Base-by-base conservation (phyloP, 1,140 invertebrate species). In the Heliconius nattereri region DNA sequence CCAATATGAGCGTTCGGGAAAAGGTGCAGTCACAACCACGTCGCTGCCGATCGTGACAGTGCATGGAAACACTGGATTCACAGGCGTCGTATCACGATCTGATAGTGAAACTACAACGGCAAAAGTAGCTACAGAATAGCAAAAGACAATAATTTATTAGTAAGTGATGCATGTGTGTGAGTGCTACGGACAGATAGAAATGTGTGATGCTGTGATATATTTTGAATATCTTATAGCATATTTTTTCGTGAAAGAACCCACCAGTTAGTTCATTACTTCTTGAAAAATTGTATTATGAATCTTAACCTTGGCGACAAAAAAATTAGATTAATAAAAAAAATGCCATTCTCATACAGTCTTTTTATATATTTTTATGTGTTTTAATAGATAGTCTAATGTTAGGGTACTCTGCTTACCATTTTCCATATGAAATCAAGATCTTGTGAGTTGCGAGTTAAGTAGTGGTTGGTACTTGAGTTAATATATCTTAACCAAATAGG, bases 181-280 rank as follows among this genome's bases (percentile, higher is more conserved):
- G 60, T 76, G 35, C 54, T 76, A 29, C 26, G 60, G 57, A 76
- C 60, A 76, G 23, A 54, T 72, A 82, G 73, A 81, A 83, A 90
- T 88, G 89, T 85, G 85, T 89, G 89, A 78, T 88, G 86, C 90
- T 91, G 89, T 92, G 91, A 91, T 91, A 91, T 75, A 78, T 78
- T 78, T 66, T 75, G 66, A 75, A 23, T 37, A 78, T 73, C 54
- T 70, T 66, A 45, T 71, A 70, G 75, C 75, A 26, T 76, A 49
- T 54, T 70, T 52, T 76, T 45, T 76, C 75, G 11, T n/a, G 66
- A 32, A n/a, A 70, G 13, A 66, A 70, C 75, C 75, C 75, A 76
- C 75, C 75, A 71, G 60, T 60, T 76, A 76, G 71, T 60, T 76
- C 71, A 76, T 76, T 76, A 45, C 29, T 23, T 35, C 40, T 76